Base-by-base conservation (phyloP, 2,797 vertebrate genomes). In the Mormyrops boulengeri region DNA sequence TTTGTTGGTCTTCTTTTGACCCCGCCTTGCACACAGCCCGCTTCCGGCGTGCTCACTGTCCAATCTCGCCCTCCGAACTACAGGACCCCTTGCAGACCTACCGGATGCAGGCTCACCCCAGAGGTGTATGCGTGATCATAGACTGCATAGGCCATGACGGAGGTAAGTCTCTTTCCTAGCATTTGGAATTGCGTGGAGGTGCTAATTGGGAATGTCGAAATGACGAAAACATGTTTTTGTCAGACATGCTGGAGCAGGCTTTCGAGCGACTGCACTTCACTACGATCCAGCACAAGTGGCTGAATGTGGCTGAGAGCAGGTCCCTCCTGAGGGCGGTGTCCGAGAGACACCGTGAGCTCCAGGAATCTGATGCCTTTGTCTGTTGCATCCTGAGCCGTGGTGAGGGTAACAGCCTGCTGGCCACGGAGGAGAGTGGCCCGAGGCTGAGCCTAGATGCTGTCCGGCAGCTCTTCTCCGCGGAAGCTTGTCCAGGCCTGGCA, bases 51-150 rank as follows among this genome's bases (percentile, higher is more conserved):
- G 87, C 1, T 90, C 88, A 89, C 2, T 8, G 6, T 30, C 86
- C 19, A 44, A 6, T 34, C 6, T 91, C 73, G 3, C 47, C 84
- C 34, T 84, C 9, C 84, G 90, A 92, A 87, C 90, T 94, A 91
- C 91, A 96, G 95, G 88, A 41, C 17, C 38, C 77, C 14, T 89
- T 95, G 57, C 95, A 97, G 22, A 91, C 77, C 17, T 99, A 99
- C 92, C 95, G 92, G 90, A 96, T 98, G 91, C 94, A 91, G 93
- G 95, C 93, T 44, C 91, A 93, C 0, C 96, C 96, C 88, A 94
- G 97, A 85, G 98, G 98, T 91, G 88, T 97, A 91, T 99, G 98
- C 92, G 88, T 99, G 89, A 98, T 99, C 91, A 97, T 99, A 53
- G 97, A 99, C 94, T 98, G 98, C 17, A 94, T 98, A 82, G 97